Evolutionary conservation across 1,140 invertebrate genomes (phyloP), one percentile per base, ranked within the genome.

Genomic region (Cotesia glomerata): DNA sequence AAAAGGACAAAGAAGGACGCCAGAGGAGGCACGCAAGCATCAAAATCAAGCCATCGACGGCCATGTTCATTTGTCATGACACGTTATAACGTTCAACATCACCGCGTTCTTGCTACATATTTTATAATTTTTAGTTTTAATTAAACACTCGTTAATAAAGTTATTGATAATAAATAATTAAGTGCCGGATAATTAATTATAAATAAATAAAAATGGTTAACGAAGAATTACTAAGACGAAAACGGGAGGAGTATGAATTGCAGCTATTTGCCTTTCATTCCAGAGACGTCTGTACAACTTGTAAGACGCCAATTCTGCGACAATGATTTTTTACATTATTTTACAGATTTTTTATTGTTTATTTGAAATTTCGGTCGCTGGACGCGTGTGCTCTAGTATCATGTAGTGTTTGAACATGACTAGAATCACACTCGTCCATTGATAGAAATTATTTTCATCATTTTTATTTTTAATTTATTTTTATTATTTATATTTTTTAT

Each of bases 391-490:
- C 82, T 83, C 81, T 84, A 67, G 83, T 83, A 78, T 85, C 82
- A 85, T 85, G 83, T 82, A 35, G 71, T 73, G 77, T 78, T 73
- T 59, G 71, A 77, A 83, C 83, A 85, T 85, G 83, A 85, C 83
- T 85, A 85, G 83, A 85, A 82, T 83, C 77, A 85, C 82, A 85
- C 83, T 85, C 83, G 82, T 85, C 83, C 82, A 82, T 70, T 73
- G 81, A 76, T 78, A 75, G 81, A 69, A 78, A 78, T 69, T 71
- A 75, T 74, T 79, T 76, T 78, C 78, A 75, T 63, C 75, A 63
- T 63, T 26, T 68, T 36, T 7, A 45, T 45, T 45, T 45, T 45
- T 7, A 45, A 45, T 68, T 69, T 58, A 36, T n/a, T 26, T 26
- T 26, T 26, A 26, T 26, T 26, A 26, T 26, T 26, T 26, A 26